These are phyloP conservation scores for Odontomyia ornata DNA, from an alignment of 2,888 invertebrate species.

Conservation along the genomic window DNA sequence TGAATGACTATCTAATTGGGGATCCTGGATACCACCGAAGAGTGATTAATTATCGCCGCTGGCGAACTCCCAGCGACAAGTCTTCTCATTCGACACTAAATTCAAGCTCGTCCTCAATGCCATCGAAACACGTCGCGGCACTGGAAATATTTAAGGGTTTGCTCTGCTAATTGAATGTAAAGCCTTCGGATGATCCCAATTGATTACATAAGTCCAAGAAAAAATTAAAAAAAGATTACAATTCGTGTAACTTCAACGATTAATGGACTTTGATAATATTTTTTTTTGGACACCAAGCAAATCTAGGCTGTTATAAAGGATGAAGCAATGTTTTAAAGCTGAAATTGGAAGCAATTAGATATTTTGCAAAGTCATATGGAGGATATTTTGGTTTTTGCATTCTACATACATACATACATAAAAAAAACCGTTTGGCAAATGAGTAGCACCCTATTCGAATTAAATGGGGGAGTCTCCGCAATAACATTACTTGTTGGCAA, in stretches of 20 bases:
- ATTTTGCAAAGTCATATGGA: too few species aligned
- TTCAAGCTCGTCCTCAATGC: constrained; percentile 28
- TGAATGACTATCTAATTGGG: constrained; percentile 54
- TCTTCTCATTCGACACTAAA: neutral
- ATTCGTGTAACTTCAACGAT: constrained; percentile 31
- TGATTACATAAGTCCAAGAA: constrained; percentile 37
- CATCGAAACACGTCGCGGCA: constrained; percentile 22
- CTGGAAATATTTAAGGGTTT: constrained; percentile 39
- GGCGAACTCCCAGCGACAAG: constrained; percentile 42
- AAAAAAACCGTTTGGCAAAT: too few species aligned
- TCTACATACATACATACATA: too few species aligned
- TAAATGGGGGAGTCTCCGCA: too few species aligned
- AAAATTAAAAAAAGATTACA: constrained; percentile 38
- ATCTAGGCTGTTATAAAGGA: neutral
- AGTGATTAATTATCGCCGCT: constrained; percentile 53
- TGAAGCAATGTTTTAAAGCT: too few species aligned
- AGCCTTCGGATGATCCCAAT: constrained; percentile 43
- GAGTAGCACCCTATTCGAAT: too few species aligned
- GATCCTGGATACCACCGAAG: constrained; percentile 53
- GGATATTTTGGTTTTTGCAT: too few species aligned
- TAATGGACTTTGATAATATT: constrained; percentile 40
- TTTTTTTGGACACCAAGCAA: neutral
- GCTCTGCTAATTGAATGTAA: constrained; percentile 44
- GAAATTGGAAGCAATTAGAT: too few species aligned
- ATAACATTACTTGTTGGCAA: too few species aligned